Conservation (phyloP, 2,113 vertebrate species). For the Porphyrio hochstetteri region DNA sequence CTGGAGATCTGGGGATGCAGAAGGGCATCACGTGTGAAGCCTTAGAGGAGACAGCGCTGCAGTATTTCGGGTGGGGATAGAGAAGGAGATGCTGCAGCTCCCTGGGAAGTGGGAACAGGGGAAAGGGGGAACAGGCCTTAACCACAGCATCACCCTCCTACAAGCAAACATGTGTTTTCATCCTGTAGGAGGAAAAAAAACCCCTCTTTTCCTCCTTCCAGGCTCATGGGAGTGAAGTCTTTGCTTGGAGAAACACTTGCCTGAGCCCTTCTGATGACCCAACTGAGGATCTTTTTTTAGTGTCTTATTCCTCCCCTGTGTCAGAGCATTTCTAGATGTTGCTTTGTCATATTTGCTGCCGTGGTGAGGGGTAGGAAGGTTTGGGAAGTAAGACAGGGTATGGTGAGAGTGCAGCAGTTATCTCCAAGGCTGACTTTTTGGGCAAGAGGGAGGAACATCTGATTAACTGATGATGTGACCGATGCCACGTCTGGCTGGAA, state of each 20-base stretch:
- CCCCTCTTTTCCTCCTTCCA: background rate
- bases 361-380: background rate
- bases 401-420: background rate
- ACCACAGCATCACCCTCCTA: background rate
- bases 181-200: background rate
- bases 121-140: background rate
- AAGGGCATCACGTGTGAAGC: background rate
- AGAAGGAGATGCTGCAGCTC: background rate
- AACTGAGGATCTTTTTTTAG: background rate
- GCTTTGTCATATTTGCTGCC: background rate
- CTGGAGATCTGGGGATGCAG: background rate
- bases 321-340: background rate
- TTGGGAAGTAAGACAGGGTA: background rate
- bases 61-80: background rate
- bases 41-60: background rate
- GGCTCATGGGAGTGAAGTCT: background rate
- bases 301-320: background rate
- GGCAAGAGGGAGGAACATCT: background rate
- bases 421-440: background rate
- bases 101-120: background rate
- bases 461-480: accelerated
- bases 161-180: background rate
- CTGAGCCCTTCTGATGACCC: background rate
- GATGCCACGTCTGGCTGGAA: background rate
- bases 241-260: background rate